These are phyloP conservation scores for Enteromius trimaculatus DNA, from an alignment of 2,797 vertebrate species.

Conservation along the genomic window DNA sequence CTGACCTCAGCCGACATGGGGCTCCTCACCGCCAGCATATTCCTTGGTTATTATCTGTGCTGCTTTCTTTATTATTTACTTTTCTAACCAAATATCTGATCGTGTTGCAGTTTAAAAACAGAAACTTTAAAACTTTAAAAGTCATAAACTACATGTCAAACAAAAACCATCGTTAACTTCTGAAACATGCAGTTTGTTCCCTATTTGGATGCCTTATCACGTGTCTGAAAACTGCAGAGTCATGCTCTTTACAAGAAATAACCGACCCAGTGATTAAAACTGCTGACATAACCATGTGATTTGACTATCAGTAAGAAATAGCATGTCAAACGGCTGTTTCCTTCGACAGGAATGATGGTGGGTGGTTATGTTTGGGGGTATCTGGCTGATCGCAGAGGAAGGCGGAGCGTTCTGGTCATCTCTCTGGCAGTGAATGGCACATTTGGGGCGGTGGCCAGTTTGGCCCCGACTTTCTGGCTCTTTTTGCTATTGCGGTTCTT, in stretches of 20 bases:
- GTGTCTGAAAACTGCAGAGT: conserved; percentile 13
- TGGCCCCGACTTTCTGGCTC: conserved; percentile 76
- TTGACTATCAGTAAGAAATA: not conserved
- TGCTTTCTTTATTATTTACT: not conserved
- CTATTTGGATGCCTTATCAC: not conserved
- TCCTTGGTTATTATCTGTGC: conserved; percentile 70
- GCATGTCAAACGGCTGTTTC: not conserved
- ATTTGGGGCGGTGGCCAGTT: conserved; percentile 75
- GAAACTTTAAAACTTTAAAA: not conserved
- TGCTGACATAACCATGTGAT: conserved; percentile 1
- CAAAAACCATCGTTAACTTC: not conserved
- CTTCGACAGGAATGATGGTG: conserved; percentile 78
- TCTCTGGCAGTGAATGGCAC: conserved; percentile 78
- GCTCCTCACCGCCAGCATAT: conserved; percentile 79
- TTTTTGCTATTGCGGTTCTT: conserved; percentile 78
- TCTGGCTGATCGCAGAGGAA: conserved; percentile 78
- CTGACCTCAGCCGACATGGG: conserved; percentile 80
- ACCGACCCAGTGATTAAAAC: not conserved
- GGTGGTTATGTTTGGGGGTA: conserved; percentile 82
- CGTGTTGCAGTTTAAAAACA: not conserved
- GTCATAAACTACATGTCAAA: not conserved
- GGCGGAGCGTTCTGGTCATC: conserved; percentile 71
- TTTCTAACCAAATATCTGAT: not conserved
- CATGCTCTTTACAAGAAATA: conserved; percentile 14
- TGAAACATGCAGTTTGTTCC: not conserved